Base-by-base conservation (phyloP, 1,140 invertebrate genomes). In the Bombus pyrosoma region DNA sequence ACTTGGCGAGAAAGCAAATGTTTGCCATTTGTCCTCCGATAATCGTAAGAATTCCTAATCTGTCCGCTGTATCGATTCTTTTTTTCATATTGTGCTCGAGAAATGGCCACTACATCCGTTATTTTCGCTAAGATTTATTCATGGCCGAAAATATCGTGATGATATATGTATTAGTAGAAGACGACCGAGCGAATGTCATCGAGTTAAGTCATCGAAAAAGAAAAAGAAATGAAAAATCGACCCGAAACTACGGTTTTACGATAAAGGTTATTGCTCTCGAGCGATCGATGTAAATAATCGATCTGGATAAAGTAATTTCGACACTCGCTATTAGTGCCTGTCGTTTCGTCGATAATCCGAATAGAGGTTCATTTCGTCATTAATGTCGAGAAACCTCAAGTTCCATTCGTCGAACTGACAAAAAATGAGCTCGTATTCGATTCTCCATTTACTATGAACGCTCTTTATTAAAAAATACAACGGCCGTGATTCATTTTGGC, bases 401-500 rank as follows among this genome's bases (percentile, higher is more conserved):
- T 80, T 43, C 78, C 22, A 6, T 53, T 69, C 78, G 64, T 71
- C 82, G 66, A 84, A 79, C 32, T 59, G 76, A 84, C 64, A 32
- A 72, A 78, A 53, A 77, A 74, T 85, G 85, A 80, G 84, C 69
- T 89, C 82, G 81, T 83, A 88, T 79, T 81, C 87, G 89, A 87
- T 90, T 87, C 89, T 90, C 91, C 93, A 89, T 91, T 90, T 66
- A 41, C 59, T 47, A 77, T 68, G 43, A 73, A 72, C 77, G 87
- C 91, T 92, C 88, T 91, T 90, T 85, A 83, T 84, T 86, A 90
- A 91, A 87, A 85, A 64, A 62, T 32, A 81, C 69, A 73, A 57
- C 10, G 79, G 47, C 53, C 77, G 72, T 66, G 53, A 68, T 82
- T 66, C 76, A 76, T 75, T 74, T 68, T 64, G 69, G 69, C 86